Percentiles rank a stretch among this genome's conserved stretches.
Conservation (phyloP, 2,888 invertebrate genomes). For the Clostera curtula region DNA sequence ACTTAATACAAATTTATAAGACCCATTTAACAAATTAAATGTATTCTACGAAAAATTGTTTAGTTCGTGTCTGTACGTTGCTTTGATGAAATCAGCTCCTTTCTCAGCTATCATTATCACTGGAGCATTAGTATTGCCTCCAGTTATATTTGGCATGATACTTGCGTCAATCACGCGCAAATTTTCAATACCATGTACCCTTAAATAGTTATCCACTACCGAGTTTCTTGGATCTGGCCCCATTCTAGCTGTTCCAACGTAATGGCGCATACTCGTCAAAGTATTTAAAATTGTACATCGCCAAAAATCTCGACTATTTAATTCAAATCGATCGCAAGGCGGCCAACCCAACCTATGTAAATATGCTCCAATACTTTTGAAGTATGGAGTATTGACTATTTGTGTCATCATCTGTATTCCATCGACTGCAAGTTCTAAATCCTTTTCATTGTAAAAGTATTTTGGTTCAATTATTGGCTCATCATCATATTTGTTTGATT, state of each 20-base stretch:
- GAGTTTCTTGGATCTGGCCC: constrained; percentile 42
- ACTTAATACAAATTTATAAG: no score
- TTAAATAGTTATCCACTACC: constrained; percentile 69
- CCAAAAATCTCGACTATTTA: constrained; percentile 26
- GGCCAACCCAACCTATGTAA: constrained; percentile 13
- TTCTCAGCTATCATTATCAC: constrained; percentile 88
- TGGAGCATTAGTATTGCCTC: constrained; percentile 85
- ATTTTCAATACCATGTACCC: constrained; percentile 76
- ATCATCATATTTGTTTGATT: constrained; percentile 11
- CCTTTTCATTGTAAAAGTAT: constrained; percentile 12
- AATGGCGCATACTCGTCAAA: constrained; percentile 74
- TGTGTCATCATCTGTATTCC: constrained; percentile 14
- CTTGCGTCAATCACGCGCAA: constrained; percentile 83
- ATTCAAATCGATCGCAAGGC: constrained; percentile 4
- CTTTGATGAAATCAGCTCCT: constrained; percentile 80
- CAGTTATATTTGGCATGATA: constrained; percentile 83
- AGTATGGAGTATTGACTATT: constrained; percentile 9
- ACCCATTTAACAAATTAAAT: no score
- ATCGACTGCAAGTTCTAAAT: constrained; percentile 7
- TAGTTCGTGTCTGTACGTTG: constrained; percentile 26
- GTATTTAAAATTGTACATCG: constrained; percentile 52
- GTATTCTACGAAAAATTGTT: not conserved
- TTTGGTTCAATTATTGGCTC: constrained; percentile 12
- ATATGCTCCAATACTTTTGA: constrained; percentile 12
- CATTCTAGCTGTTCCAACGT: constrained; percentile 77